Conservation (phyloP, 2,113 vertebrate species). For the Lepidiolamprologus cunningtoni region DNA sequence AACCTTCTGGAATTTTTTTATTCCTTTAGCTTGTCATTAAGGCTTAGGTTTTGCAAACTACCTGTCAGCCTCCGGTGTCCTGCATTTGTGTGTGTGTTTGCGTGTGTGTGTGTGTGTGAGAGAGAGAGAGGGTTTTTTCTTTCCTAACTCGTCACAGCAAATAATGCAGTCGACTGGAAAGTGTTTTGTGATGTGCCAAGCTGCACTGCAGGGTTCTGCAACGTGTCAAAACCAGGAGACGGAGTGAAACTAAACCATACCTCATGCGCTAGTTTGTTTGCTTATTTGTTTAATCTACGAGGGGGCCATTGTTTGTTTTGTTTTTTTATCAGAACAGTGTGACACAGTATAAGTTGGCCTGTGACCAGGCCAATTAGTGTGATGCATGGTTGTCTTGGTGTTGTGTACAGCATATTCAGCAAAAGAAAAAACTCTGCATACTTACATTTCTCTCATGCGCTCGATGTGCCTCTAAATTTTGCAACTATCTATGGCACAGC, state of each 20-base stretch:
- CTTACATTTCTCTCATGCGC: not conserved
- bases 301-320: not conserved
- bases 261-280: not conserved
- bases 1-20: not conserved
- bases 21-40: not conserved
- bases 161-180: not conserved
- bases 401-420: slow-evolving; percentile 26
- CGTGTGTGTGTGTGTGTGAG: not conserved
- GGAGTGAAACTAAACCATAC: not conserved
- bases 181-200: not conserved
- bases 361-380: slow-evolving; percentile 46
- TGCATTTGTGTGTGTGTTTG: not conserved
- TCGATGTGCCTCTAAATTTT: not conserved
- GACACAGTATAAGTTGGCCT: slow-evolving; percentile 18
- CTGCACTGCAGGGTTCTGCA: not conserved
- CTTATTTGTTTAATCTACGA: slow-evolving; percentile 7
- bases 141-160: not conserved
- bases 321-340: not conserved
- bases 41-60: not conserved
- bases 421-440: slow-evolving; percentile 18
- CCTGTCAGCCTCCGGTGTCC: not conserved
- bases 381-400: slow-evolving; percentile 33
- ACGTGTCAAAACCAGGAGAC: not conserved
- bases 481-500: not conserved
- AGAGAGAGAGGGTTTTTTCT: not conserved